These are phyloP conservation scores for Tragelaphus imberbis DNA, from an alignment of 2,113 vertebrate genomes.

Conservation along the genomic window DNA sequence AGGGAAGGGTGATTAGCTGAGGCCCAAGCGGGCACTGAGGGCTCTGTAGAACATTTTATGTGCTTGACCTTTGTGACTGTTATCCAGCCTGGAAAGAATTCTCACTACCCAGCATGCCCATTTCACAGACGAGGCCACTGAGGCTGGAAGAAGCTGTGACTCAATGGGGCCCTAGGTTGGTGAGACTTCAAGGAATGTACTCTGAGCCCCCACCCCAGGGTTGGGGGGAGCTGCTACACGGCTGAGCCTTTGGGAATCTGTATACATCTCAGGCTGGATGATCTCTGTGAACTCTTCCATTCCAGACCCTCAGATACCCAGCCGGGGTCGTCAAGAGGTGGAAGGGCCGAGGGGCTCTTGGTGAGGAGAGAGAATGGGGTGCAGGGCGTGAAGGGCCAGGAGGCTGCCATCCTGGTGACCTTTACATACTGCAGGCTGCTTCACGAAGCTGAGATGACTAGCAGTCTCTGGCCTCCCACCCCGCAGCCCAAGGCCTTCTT, in stretches of 20 bases:
- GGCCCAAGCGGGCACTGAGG: not conserved
- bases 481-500: not conserved
- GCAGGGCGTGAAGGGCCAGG: not conserved
- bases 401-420: not conserved
- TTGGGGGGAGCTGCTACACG: not conserved
- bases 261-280: not conserved
- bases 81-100: not conserved
- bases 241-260: not conserved
- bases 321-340: not conserved
- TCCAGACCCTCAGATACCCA: not conserved
- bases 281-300: not conserved
- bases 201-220: not conserved
- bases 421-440: not conserved
- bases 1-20: not conserved
- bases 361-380: not conserved
- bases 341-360: not conserved
- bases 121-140: not conserved
- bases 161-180: not conserved
- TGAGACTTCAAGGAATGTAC: not conserved
- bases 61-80: not conserved
- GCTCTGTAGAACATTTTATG: too few species aligned
- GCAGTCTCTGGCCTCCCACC: not conserved
- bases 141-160: not conserved
- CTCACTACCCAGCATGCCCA: not conserved
- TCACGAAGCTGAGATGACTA: not conserved